Base-by-base conservation (phyloP, 2,797 vertebrate species). In the Liasis olivaceus region DNA sequence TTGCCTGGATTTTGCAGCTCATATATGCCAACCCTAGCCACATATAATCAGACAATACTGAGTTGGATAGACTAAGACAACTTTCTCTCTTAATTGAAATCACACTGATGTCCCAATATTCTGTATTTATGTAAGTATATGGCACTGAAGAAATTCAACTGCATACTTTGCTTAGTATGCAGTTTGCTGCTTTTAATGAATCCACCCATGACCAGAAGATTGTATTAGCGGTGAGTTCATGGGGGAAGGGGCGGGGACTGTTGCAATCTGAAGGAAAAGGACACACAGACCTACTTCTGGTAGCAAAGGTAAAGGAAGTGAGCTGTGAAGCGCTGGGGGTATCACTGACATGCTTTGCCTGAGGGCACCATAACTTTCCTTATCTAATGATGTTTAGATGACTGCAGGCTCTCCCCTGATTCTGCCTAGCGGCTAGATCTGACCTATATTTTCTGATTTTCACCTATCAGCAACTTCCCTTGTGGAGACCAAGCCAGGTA, bases 331-430 rank as follows among this genome's bases (percentile, higher is more conserved):
- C 85, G 62, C 5, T n/a, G 24, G 72, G 72, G 51, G 47, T 62
- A 54, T 63, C 85, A 72, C 2, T 88, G 42, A 90, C 89, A 89
- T 85, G 62, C 72, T 90, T 62, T 59, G 85, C 91, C 89, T 31
- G 31, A 84, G 42, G 89, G 90, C 64, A 90, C 54, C 60, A 85
- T 93, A 88, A 93, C 60, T 84, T 91, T 89, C n/a, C 84, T 87
- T 87, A 89, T 90, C 88, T 90, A 87, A 84, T 92, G 36, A 62
- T 92, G 14, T 88, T 89, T 90, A 60, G 62, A 88, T 90, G 72
- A 42, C 93, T 85, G 89, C 72, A 85, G 89, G 89, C 69, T 88
- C 86, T 92, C 60, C 72, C 88, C 72, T 85, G 84, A 85, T 72
- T 92, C 51, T 54, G 89, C 91, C 85, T 69, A 56, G 85, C 22